Base-by-base conservation (phyloP, 2,888 invertebrate species). In the Oscheius sp. region DNA sequence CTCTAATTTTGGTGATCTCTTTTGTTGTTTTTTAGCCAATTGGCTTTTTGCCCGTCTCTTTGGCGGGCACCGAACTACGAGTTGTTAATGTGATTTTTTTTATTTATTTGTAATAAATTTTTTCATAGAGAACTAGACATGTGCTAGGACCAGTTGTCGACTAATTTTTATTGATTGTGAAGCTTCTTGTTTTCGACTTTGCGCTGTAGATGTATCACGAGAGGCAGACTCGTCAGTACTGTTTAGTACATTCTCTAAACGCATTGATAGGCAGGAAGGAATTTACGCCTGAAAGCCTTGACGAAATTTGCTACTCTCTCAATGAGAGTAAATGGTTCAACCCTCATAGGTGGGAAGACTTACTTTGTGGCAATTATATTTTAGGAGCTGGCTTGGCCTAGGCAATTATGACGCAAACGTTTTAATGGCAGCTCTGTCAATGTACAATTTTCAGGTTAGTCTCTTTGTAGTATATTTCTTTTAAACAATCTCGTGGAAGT, bases 361-460 rank as follows among this genome's bases (percentile, higher is more conserved):
- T n/a, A n/a, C n/a, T n/a, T n/a, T 29, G 55, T 8, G 27, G 31
- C 15, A 29, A 3, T 52, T 42, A 12, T 10, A 10, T 73, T 74
- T 64, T 57, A 82, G 85, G 52, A 85, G 85, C 0, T 79, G 80
- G 84, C 89, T 97, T 71, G 97, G 97, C 1, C 90, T 96, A 6
- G 98, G 98, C 46, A 96, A 98, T 89, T 98, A 97, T 89, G 98
- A 98, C 88, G 93, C 96, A 72, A 98, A 98, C 89, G 96, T 97
- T 12, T 92, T 98, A 66, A 95, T 96, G 93, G 92, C 93, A 74
- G 97, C 97, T 0, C 88, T 97, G 48, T 93, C 71, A 23, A 33
- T 65, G 42, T 69, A 72, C 12, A 69, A 72, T 61, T 31, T 78
- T 29, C 71, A 76, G 55, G 76, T 73, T 34, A 42, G 48, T 10